These are phyloP conservation scores for Cantharis rustica DNA, from an alignment of 2,888 invertebrate species.

Conservation along the genomic window DNA sequence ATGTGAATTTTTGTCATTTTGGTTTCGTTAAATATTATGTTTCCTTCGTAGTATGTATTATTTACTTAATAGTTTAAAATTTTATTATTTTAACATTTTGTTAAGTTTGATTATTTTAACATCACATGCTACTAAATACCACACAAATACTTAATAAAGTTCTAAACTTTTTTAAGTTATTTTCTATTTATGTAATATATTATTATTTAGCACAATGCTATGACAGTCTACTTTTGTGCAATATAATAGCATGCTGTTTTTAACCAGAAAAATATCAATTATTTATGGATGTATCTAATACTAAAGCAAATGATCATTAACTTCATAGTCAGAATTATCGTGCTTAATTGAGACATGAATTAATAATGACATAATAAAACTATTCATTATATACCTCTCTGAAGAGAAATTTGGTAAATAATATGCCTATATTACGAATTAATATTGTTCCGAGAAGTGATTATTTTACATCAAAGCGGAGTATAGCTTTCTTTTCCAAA, in stretches of 20 bases:
- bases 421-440: neutral
- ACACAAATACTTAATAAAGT: too few species aligned
- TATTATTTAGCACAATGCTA: too few species aligned
- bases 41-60: too few species aligned
- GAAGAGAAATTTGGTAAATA: neutral
- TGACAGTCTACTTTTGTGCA: neutral
- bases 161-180: too few species aligned
- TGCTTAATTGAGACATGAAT: neutral
- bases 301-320: neutral
- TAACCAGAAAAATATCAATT: neutral
- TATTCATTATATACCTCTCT: neutral
- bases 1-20: too few species aligned
- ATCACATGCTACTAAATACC: too few species aligned
- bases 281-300: neutral
- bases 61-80: too few species aligned
- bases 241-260: neutral
- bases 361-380: neutral
- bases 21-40: too few species aligned
- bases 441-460: neutral
- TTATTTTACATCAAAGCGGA: neutral
- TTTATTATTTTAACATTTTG: too few species aligned
- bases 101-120: too few species aligned
- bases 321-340: neutral
- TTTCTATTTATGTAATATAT: neutral
- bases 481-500: neutral